These are phyloP conservation scores for Rhabdornis inornatus DNA, from an alignment of 2,113 vertebrate genomes.

Conservation along the genomic window DNA sequence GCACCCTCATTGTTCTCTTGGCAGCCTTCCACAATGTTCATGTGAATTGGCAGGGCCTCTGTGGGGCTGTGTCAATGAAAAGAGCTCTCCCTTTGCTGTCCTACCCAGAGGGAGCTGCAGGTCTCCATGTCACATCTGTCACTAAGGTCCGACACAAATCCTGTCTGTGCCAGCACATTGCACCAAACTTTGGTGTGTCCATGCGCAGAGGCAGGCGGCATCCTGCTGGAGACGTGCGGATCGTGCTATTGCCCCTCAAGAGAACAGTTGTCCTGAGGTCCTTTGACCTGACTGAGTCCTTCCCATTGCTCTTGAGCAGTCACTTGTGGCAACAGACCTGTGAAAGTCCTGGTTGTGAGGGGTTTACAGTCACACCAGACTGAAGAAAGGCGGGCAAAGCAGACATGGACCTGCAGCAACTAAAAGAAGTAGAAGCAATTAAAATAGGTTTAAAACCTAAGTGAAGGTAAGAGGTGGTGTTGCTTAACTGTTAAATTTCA, in stretches of 20 bases:
- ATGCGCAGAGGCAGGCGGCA: background rate
- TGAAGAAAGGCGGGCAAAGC: background rate
- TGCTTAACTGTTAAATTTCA: background rate
- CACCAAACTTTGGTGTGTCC: background rate
- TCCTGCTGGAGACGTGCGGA: background rate
- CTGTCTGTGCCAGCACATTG: background rate
- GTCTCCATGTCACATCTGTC: accelerated
- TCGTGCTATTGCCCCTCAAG: background rate
- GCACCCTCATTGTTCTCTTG: background rate
- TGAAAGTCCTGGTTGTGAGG: background rate
- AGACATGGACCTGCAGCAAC: background rate
- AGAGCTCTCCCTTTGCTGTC: background rate
- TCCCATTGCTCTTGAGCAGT: background rate
- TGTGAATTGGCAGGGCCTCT: background rate
- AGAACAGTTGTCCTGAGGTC: background rate
- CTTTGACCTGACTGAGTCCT: background rate
- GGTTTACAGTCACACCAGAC: background rate
- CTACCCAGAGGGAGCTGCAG: background rate
- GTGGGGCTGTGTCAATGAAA: background rate
- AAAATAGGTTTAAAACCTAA: background rate
- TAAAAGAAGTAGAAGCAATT: background rate
- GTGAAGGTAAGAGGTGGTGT: background rate
- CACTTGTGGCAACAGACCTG: background rate
- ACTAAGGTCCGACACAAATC: background rate
- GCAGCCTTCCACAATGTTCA: background rate